Percentiles rank a stretch among this genome's conserved stretches.
Evolutionary conservation across 2,797 vertebrate species (phyloP).

Genomic region (Sciaenops ocellatus): DNA sequence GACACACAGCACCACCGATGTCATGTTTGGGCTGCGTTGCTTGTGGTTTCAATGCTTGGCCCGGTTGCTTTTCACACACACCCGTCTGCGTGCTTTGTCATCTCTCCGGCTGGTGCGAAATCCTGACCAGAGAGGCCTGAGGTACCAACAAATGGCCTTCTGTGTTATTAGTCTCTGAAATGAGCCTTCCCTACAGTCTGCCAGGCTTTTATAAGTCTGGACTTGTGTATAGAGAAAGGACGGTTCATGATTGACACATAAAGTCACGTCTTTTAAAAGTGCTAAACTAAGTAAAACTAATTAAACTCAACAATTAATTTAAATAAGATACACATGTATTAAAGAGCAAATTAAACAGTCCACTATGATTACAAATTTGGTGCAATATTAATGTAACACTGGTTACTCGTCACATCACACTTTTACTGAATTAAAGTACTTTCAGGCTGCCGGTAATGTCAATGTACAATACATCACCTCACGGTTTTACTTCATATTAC

Average conservation of each 20-base stretch:
- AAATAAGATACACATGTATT: neutral
- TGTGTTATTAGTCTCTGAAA: constrained; percentile 65
- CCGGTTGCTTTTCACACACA: constrained; percentile 72
- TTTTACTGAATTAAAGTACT: too few relatives aligned
- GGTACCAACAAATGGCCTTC: constrained; percentile 68
- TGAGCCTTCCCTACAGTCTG: constrained; percentile 25
- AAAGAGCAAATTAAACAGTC: neutral
- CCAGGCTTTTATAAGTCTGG: constrained; percentile 32
- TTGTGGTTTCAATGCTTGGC: constrained; percentile 6
- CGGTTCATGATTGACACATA: constrained; percentile 24
- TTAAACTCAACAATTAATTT: neutral
- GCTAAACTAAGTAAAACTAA: neutral
- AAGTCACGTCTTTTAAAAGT: constrained; percentile 22
- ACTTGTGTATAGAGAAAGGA: constrained; percentile 4
- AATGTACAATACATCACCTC: too few relatives aligned
- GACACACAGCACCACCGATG: constrained; percentile 23
- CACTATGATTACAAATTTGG: neutral
- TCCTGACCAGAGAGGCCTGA: constrained; percentile 56
- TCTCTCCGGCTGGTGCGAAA: constrained; percentile 78
- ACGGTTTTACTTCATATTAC: too few relatives aligned
- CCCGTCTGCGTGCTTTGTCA: constrained; percentile 63
- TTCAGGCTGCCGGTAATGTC: too few relatives aligned
- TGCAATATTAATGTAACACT: neutral
- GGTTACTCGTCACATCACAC: too few relatives aligned
- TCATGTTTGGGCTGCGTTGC: constrained; percentile 24